Evolutionary conservation across 64 coral and sea anemone species (phyloP), one percentile per base, ranked within the genome.

Genomic region (Platygyra sinensis): DNA sequence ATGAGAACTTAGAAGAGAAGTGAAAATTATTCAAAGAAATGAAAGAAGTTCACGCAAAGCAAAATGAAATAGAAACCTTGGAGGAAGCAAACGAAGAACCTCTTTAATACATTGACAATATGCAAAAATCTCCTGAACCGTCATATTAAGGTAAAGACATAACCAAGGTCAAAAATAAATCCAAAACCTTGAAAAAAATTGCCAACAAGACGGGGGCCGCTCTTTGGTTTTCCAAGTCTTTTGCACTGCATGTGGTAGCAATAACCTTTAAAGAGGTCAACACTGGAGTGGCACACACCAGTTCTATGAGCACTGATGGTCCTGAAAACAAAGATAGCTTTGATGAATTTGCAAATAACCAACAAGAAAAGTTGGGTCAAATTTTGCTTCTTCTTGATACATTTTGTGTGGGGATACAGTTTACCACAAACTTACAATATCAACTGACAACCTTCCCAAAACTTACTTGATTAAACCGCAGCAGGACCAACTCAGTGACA

Each of bases 161-260:
- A 24, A 77, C 55, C 49, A 10, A 75, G 18, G 71, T 77, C 24
- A 76, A 86, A 77, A 91, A 92, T 25, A 90, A 92, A 52, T 92
- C 90, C 62, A 92, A 71, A 46, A 86, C 90, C 5, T 64, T 92
- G 39, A 92, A 92, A 49, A 52, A 67, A n/a, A 74, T 92, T 77
- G 39, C 77, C 24, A 52, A 28, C 69, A 36, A 72, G 20, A 80
- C 90, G 19, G 20, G 77, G 6, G 36, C 72, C 62, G 90, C 90
- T n/a, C 39, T 92, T 16, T 92, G 90, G 90, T 92, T 92, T 77
- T 39, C 80, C 27, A 84, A 76, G 28, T 84, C 90, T 60, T 92
- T 92, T 92, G 90, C 72, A 19, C 28, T 92, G 24, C 80, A 92
- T 17, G 7, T 92, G 25, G 72, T 75, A 24, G 59, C 65, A 67